phyloP scores from a whole-genome alignment of 2,797 vertebrate species.

The Apogon hyalosoma region DNA sequence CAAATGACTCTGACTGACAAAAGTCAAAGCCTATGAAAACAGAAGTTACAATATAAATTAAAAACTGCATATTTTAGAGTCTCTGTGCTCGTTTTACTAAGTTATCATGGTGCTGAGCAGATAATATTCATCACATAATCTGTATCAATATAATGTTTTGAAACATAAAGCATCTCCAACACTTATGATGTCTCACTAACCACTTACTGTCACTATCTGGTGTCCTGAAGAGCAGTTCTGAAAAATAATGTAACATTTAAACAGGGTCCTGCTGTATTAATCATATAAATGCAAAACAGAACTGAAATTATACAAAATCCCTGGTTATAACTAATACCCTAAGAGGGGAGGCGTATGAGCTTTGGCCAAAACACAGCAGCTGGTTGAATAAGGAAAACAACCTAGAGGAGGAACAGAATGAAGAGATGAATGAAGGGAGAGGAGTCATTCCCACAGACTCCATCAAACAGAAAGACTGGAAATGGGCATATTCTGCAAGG shows the following conservation, averaged over 20 bases:
- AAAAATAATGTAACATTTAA: constrained; percentile 8
- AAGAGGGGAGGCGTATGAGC: constrained; percentile 13
- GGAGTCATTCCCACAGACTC: constrained; percentile 51
- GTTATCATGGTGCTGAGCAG: too few species aligned
- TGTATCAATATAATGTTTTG: not conserved
- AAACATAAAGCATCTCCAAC: not conserved
- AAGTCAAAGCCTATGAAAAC: too few species aligned
- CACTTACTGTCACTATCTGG: too few species aligned
- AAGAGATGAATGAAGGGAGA: constrained; percentile 48
- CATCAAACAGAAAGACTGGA: constrained; percentile 29
- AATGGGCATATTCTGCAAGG: not conserved
- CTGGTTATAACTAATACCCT: constrained; percentile 10
- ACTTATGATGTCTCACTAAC: not conserved
- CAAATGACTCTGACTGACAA: too few species aligned
- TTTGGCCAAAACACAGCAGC: constrained; percentile 58
- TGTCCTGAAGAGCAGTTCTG: not conserved
- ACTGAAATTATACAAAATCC: constrained; percentile 6
- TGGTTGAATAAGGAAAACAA: constrained; percentile 67
- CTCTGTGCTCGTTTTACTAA: too few species aligned
- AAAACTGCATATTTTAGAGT: too few species aligned
- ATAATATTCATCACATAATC: not conserved
- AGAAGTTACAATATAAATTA: too few species aligned
- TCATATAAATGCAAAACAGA: not conserved
- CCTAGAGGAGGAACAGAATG: constrained; percentile 53
- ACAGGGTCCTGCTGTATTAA: constrained; percentile 14